A percentile compares a stretch with the other conserved stretches of the same genome.
phyloP scores from a whole-genome alignment of 1,140 invertebrate genomes.

The Leptinotarsa texana region DNA sequence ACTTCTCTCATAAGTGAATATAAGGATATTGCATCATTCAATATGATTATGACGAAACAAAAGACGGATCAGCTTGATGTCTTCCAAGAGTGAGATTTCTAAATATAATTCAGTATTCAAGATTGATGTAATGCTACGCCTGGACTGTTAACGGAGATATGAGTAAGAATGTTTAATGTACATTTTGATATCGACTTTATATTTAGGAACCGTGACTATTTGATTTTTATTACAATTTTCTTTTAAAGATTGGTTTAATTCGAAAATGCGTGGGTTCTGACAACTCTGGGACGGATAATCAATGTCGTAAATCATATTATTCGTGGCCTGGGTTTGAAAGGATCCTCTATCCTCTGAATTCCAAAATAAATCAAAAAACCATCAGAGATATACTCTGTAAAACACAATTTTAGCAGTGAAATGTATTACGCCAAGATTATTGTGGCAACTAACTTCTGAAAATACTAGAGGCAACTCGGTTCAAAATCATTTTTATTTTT shows the following conservation, averaged over 20 bases:
- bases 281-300: no score
- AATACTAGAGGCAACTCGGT: no score
- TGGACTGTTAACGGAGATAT: background rate
- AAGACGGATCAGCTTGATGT: background rate
- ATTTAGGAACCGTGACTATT: background rate
- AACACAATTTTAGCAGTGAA: no score
- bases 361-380: no score
- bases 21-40: background rate
- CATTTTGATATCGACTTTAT: background rate
- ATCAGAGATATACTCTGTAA: no score
- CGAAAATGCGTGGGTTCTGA: background rate
- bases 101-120: background rate
- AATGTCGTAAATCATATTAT: no score
- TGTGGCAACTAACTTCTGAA: no score
- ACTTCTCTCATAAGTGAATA: no score
- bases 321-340: no score
- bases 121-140: background rate
- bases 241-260: background rate
- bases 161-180: constrained; percentile 1
- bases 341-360: no score
- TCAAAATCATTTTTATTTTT: no score
- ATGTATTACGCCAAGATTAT: no score
- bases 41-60: background rate
- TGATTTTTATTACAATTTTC: background rate
- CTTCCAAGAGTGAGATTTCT: background rate